Percentiles rank a stretch among this genome's conserved stretches.
Conservation (phyloP, 2,888 invertebrate genomes). For the Archaeoteleia sp. region DNA sequence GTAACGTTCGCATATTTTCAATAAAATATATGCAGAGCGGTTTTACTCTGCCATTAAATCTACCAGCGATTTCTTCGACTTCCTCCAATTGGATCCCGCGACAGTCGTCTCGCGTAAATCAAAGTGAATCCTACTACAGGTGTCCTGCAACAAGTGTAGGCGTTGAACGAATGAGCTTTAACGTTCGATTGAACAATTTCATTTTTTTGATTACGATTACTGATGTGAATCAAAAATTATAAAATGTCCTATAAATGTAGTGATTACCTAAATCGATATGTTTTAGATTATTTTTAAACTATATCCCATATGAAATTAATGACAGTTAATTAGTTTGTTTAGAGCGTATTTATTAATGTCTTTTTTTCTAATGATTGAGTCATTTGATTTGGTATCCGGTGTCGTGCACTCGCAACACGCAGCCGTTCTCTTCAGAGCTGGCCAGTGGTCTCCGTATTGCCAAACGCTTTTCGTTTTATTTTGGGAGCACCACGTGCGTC, state of each 20-base stretch:
- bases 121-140: slow-evolving; percentile 6
- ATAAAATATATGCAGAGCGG: no score
- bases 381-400: slow-evolving; percentile 32
- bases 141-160: slow-evolving; percentile 11
- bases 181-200: no score
- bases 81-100: slow-evolving; percentile 15
- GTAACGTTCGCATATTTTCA: no score
- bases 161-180: slow-evolving; percentile 1
- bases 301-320: no score
- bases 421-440: slow-evolving; percentile 50
- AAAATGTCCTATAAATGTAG: no score
- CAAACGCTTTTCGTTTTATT: slow-evolving; percentile 70
- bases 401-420: slow-evolving; percentile 31
- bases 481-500: slow-evolving; percentile 70
- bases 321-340: no score
- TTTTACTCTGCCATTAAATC: neutral
- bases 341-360: slow-evolving; percentile 5
- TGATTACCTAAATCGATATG: no score
- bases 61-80: neutral
- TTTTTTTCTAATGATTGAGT: slow-evolving; percentile 17
- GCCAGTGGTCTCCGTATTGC: slow-evolving; percentile 63
- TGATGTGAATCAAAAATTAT: no score
- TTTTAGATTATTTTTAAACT: no score
- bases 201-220: no score
- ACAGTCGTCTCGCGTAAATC: slow-evolving; percentile 12